Percentiles rank a stretch among this genome's conserved stretches.
These are phyloP conservation scores for Polypterus bichir DNA, from an alignment of 2,113 vertebrate species.

Conservation along the genomic window DNA sequence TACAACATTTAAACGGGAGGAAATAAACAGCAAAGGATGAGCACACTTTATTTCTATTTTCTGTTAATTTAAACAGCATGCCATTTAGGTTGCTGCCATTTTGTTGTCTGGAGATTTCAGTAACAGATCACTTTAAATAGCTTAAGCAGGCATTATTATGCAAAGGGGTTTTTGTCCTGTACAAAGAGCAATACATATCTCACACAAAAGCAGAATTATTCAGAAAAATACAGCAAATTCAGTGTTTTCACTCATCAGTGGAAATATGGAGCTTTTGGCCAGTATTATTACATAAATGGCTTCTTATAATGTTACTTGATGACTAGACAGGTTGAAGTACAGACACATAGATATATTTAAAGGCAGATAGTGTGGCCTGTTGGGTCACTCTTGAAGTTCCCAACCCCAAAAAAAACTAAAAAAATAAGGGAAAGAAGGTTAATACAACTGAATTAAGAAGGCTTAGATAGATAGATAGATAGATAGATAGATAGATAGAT, in stretches of 20 bases:
- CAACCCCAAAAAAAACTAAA: no score
- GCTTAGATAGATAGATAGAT: no score
- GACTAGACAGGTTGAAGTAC: no score
- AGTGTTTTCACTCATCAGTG: slow-evolving; percentile 39
- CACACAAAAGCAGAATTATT: slow-evolving; percentile 60
- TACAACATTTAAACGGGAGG: no score
- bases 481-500: no score
- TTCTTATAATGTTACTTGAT: slow-evolving; percentile 23
- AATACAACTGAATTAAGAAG: no score
- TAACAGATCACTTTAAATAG: slow-evolving; percentile 40
- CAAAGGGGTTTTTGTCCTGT: slow-evolving; percentile 43
- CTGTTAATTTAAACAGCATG: slow-evolving; percentile 9
- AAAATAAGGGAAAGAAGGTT: no score
- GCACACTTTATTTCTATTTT: no score
- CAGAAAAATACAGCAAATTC: slow-evolving; percentile 43
- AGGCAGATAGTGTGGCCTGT: no score
- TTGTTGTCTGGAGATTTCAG: slow-evolving; percentile 33
- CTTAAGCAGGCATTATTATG: slow-evolving; percentile 69
- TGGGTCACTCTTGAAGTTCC: no score
- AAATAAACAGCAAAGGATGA: no score
- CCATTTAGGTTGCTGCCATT: slow-evolving; percentile 16
- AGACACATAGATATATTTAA: no score
- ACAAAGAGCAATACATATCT: slow-evolving; percentile 65
- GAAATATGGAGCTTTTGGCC: slow-evolving; percentile 43
- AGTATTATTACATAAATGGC: slow-evolving; percentile 39